A percentile compares a stretch with the other conserved stretches of the same genome.
Conservation (phyloP, 2,888 invertebrate genomes). For the Nomada ferruginata region DNA sequence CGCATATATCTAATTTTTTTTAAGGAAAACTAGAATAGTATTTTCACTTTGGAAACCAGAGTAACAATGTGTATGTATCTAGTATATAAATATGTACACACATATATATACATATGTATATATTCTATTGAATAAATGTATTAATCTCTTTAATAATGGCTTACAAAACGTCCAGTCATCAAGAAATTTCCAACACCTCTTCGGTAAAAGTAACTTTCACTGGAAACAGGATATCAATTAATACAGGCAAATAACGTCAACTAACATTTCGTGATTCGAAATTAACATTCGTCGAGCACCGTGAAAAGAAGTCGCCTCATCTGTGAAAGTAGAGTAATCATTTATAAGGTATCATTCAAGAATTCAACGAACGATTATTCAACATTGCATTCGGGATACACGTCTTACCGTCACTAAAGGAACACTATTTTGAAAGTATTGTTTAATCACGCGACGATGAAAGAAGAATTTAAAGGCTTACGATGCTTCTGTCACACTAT, state of each 20-base stretch:
- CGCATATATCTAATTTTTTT: constrained; percentile 11
- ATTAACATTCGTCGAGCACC: not conserved
- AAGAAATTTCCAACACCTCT: constrained; percentile 3
- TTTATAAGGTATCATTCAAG: not conserved
- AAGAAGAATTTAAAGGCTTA: not conserved
- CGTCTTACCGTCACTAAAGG: not conserved
- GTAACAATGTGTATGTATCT: constrained; percentile 32
- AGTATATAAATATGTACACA: constrained; percentile 23
- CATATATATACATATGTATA: constrained; percentile 24
- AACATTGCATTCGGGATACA: not conserved
- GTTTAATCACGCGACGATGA: constrained; percentile 24
- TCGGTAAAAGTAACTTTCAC: constrained; percentile 27
- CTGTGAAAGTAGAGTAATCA: not conserved
- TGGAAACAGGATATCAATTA: constrained; percentile 10
- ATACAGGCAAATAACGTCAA: not conserved
- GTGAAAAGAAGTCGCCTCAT: not conserved
- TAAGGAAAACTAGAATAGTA: constrained; percentile 12
- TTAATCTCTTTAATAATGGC: constrained; percentile 27
- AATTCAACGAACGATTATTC: not conserved
- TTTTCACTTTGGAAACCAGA: constrained; percentile 21
- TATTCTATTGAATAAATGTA: constrained; percentile 42
- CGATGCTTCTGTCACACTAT: constrained; percentile 19
- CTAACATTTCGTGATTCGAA: not conserved
- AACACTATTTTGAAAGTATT: not conserved
- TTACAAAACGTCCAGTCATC: not conserved